phyloP scores from a whole-genome alignment of 2,797 vertebrate species.

The Helicolenus hilgendorfi region DNA sequence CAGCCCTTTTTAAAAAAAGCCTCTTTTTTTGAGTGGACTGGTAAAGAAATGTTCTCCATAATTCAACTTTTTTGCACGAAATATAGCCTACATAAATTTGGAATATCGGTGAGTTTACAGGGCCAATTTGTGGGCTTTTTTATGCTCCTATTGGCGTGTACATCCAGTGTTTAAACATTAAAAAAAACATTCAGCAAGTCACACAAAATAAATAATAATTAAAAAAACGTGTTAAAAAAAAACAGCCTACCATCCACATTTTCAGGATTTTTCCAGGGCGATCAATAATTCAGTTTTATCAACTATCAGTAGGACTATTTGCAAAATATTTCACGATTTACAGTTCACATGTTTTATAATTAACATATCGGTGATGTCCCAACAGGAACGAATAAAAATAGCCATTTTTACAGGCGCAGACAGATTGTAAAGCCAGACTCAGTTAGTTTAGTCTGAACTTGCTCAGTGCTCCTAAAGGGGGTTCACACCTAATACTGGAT shows the following conservation, averaged over 20 bases:
- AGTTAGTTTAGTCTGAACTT: conserved; percentile 92
- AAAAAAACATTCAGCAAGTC: conserved; percentile 86
- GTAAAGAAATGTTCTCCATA: conserved; percentile 58
- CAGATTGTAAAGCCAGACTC: conserved; percentile 86
- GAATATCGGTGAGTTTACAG: conserved; percentile 70
- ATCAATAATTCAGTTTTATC: conserved; percentile 75
- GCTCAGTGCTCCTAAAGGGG: conserved; percentile 94
- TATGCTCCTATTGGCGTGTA: conserved; percentile 51
- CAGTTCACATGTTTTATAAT: conserved; percentile 88
- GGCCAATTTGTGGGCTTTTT: conserved; percentile 64
- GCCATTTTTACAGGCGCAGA: conserved; percentile 87
- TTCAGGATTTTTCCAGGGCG: conserved; percentile 64
- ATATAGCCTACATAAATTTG: conserved; percentile 70
- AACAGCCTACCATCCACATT: conserved; percentile 74
- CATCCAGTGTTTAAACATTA: conserved; percentile 85
- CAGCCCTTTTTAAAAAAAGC: conserved; percentile 88
- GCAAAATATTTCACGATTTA: conserved; percentile 87
- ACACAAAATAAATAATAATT: conserved; percentile 78
- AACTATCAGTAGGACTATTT: conserved; percentile 82
- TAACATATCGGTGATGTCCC: conserved; percentile 84
- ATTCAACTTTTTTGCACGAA: conserved; percentile 70
- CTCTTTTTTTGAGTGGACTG: conserved; percentile 65
- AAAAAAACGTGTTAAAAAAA: conserved; percentile 64
- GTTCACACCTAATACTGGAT: conserved; percentile 93
- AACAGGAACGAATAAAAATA: conserved; percentile 87